Percentiles rank a stretch among this genome's conserved stretches.
Conservation (phyloP, 2,113 vertebrate genomes). For the Ornithorhynchus anatinus region DNA sequence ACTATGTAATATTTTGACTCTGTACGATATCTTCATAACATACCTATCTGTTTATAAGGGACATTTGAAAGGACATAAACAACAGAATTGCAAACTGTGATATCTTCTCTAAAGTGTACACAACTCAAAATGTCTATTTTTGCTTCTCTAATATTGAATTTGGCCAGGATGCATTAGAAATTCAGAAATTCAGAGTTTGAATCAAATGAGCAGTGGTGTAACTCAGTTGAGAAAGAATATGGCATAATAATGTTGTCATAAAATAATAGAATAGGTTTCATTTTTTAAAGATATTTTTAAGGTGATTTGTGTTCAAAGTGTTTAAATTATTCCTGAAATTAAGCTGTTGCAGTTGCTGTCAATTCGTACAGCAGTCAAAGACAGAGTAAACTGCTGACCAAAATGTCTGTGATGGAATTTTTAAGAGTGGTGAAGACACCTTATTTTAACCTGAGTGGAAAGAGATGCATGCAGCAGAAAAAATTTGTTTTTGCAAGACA, state of each 20-base stretch:
- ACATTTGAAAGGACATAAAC: no score
- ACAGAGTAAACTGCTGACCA: conserved; percentile 25
- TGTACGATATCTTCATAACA: no score
- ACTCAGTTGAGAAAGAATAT: neutral
- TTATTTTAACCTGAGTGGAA: conserved; percentile 36
- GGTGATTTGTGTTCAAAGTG: neutral
- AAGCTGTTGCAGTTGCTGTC: conserved; percentile 6
- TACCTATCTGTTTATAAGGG: no score
- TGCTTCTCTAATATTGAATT: no score
- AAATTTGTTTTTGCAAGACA: neutral
- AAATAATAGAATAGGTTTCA: neutral
- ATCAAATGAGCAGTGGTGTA: neutral
- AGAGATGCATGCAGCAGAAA: conserved; percentile 17
- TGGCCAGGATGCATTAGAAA: no score
- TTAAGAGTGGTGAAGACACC: conserved; percentile 31
- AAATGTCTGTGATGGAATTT: conserved; percentile 1
- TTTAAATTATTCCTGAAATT: conserved; percentile 20
- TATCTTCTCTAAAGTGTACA: no score
- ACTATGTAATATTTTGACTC: no score
- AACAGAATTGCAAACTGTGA: no score
- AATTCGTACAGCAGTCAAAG: conserved; percentile 2
- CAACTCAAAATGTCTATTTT: no score
- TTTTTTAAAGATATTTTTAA: neutral
- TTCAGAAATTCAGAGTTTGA: no score
- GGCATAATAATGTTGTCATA: neutral